A percentile compares a stretch with the other conserved stretches of the same genome.
Conservation (phyloP, 2,888 invertebrate species). For the Athripsodes cinereus region DNA sequence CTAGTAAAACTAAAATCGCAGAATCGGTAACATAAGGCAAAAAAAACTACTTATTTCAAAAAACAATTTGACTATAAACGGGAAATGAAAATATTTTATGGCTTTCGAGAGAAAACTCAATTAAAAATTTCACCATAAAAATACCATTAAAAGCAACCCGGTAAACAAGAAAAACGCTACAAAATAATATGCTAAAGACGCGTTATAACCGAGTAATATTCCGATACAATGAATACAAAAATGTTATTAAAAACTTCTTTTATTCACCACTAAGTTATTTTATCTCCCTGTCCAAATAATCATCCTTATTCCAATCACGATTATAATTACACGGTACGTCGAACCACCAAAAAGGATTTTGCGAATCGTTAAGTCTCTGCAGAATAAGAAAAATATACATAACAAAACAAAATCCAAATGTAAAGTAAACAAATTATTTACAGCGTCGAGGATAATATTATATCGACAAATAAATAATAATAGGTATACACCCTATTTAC, state of each 20-base stretch:
- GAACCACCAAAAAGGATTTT: conserved; percentile 18
- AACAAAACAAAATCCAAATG: conserved; percentile 21
- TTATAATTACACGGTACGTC: conserved; percentile 20
- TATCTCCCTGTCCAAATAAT: background rate
- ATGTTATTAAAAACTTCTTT: background rate
- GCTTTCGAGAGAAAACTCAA: background rate
- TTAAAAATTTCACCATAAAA: background rate
- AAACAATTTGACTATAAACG: background rate
- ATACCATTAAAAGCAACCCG: background rate
- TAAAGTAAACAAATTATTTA: conserved; percentile 26
- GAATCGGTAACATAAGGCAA: too few species aligned
- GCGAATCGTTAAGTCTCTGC: conserved; percentile 21
- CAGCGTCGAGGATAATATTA: conserved; percentile 3
- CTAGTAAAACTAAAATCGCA: too few species aligned
- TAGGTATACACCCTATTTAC: too few species aligned
- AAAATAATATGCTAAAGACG: background rate
- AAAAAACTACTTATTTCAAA: too few species aligned
- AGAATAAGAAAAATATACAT: conserved; percentile 17
- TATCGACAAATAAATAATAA: conserved; percentile 2
- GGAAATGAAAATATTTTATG: background rate
- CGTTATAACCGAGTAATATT: background rate
- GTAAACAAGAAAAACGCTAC: background rate
- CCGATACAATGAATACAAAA: background rate
- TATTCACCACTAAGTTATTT: background rate
- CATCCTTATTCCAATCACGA: conserved; percentile 12